phyloP scores from a whole-genome alignment of 2,888 invertebrate genomes.

The Eilema depressum region DNA sequence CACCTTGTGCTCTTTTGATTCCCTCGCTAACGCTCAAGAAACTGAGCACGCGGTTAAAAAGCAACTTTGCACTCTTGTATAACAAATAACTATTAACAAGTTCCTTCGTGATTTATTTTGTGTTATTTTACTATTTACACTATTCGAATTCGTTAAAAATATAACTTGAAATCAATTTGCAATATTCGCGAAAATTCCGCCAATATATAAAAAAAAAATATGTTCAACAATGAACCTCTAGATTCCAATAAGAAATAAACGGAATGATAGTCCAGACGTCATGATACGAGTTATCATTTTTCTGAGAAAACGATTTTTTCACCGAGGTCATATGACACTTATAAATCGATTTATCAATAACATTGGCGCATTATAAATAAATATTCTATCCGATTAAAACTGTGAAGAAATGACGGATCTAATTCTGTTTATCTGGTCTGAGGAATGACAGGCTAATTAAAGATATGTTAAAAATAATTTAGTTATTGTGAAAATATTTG shows the following conservation, averaged over 20 bases:
- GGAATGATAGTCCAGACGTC: constrained; percentile 26
- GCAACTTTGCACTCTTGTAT: no score
- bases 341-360: constrained; percentile 25
- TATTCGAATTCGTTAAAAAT: not conserved
- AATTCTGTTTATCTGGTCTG: constrained; percentile 3
- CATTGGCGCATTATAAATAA: constrained; percentile 22
- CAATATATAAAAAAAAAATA: not conserved
- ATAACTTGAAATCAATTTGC: not conserved
- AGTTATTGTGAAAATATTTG: not conserved
- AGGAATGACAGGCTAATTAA: not conserved
- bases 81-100: no score
- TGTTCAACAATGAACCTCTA: constrained; percentile 10
- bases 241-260: constrained; percentile 25
- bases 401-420: constrained; percentile 9
- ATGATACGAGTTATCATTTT: constrained; percentile 44
- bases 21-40: no score
- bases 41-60: no score
- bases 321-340: constrained; percentile 35
- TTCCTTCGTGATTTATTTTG: not conserved
- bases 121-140: not conserved
- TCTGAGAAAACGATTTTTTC: constrained; percentile 41
- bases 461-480: not conserved
- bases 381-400: constrained; percentile 24
- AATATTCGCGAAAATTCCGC: not conserved
- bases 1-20: no score